Evolutionary conservation across 2,888 invertebrate species (phyloP).

Genomic region (Magallana nippona): DNA sequence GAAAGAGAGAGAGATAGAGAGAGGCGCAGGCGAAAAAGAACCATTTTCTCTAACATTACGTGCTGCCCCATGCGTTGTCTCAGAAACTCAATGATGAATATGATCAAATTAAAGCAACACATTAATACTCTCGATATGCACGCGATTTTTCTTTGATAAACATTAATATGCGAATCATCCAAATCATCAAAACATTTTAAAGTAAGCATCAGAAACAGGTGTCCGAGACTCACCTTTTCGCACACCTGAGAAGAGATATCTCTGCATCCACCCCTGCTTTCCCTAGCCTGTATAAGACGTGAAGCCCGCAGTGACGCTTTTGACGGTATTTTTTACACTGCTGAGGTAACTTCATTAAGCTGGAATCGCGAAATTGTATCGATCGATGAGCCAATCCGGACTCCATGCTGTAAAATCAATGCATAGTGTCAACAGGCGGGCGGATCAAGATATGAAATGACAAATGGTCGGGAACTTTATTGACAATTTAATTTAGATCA

Average conservation of each 20-base stretch:
- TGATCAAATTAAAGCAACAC: no score
- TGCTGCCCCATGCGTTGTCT: no score
- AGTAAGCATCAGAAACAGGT: not conserved
- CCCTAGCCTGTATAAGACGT: not conserved
- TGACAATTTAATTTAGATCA: no score
- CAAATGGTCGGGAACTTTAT: no score
- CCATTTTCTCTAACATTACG: no score
- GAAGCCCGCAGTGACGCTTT: not conserved
- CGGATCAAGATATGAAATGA: not conserved
- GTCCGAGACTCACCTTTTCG: not conserved
- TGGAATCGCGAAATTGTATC: constrained; percentile 2
- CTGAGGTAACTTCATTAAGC: constrained; percentile 27
- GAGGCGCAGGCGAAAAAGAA: no score
- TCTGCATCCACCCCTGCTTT: not conserved
- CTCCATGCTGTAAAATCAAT: constrained; percentile 5
- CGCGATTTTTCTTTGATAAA: no score
- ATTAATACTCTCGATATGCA: no score
- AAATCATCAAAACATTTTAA: not conserved
- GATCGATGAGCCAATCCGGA: constrained; percentile 29
- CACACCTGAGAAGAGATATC: not conserved
- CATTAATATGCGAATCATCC: no score
- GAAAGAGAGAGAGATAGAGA: no score
- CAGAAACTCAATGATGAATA: no score
- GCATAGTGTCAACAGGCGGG: not conserved
- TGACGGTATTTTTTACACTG: constrained; percentile 8